Base-by-base conservation (phyloP, 2,888 invertebrate genomes). In the Agonopterix arenella region DNA sequence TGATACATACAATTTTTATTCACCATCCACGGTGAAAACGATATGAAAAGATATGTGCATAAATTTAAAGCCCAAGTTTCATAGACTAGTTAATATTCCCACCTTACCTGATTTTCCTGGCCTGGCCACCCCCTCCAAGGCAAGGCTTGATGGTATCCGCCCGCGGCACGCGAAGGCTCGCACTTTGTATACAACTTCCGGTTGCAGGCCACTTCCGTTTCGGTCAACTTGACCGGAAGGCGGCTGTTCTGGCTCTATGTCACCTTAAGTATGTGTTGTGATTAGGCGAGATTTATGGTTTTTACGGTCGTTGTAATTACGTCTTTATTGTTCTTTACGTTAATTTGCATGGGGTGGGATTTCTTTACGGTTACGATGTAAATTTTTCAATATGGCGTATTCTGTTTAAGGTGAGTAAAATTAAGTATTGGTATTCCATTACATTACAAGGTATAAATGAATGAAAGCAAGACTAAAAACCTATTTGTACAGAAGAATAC, bases 131-230 rank as follows among this genome's bases (percentile, higher is more conserved):
- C 37, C 16, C 47, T 28, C 28, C 28, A 28, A 28, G 28, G 28
- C 7, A 28, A 28, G 28, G 28, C 28, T 28, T 48, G 61, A 59
- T 59, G 51, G 51, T 58, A 61, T 59, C 59, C 54, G 53, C 46
- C 52, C 53, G 50, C 55, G 57, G 72, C 84, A 85, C 86, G 85
- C 84, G 78, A 86, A 83, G 82, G 76, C 84, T 84, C 79, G 76
- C 83, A 82, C 83, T 85, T 84, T 85, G 84, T 85, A 83, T 83
- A 84, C 85, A 79, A 83, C 84, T 83, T 83, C 83, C 83, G 79
- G 73, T 55, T 58, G 62, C 59, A 73, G 73, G 70, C 66, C 68
- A 66, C 69, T 68, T 72, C 73, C 75, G 72, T 69, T 63, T 64
- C 73, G 74, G 76, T 73, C 78, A 68, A 71, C 48, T 41, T 38